phyloP scores from a whole-genome alignment of 1,140 invertebrate genomes.

The Bombyx mori region DNA sequence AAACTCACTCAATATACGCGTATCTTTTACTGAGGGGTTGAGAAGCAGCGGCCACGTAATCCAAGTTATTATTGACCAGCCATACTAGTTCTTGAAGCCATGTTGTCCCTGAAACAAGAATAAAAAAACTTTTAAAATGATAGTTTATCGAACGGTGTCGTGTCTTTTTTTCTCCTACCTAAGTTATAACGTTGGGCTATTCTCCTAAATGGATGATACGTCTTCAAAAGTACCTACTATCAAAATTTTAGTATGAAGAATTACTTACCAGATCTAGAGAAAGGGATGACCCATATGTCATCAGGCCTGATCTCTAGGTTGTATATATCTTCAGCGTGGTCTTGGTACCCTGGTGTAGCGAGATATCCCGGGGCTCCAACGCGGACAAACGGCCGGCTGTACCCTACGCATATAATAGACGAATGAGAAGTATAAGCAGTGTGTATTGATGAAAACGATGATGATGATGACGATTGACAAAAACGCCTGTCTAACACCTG shows the following conservation, averaged over 20 bases:
- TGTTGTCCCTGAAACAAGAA: conserved; percentile 73
- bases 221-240: too few relatives aligned
- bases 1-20: conserved; percentile 70
- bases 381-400: conserved; percentile 22
- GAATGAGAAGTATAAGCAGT: background rate
- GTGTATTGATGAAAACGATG: background rate
- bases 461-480: too few relatives aligned
- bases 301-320: conserved; percentile 76
- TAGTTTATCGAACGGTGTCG: too few relatives aligned
- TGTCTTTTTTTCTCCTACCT: too few relatives aligned
- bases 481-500: background rate
- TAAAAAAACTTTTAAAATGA: background rate
- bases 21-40: conserved; percentile 46
- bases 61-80: conserved; percentile 73
- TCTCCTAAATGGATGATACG: too few relatives aligned
- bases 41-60: conserved; percentile 59
- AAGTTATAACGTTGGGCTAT: too few relatives aligned
- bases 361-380: conserved; percentile 31
- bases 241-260: too few relatives aligned
- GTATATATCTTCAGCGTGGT: conserved; percentile 76
- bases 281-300: conserved; percentile 81
- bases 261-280: conserved; percentile 79
- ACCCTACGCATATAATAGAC: background rate
- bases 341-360: conserved; percentile 51
- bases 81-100: conserved; percentile 79